These are phyloP conservation scores for Brachypodius melanocephalos DNA, from an alignment of 2,113 vertebrate species.

Conservation along the genomic window DNA sequence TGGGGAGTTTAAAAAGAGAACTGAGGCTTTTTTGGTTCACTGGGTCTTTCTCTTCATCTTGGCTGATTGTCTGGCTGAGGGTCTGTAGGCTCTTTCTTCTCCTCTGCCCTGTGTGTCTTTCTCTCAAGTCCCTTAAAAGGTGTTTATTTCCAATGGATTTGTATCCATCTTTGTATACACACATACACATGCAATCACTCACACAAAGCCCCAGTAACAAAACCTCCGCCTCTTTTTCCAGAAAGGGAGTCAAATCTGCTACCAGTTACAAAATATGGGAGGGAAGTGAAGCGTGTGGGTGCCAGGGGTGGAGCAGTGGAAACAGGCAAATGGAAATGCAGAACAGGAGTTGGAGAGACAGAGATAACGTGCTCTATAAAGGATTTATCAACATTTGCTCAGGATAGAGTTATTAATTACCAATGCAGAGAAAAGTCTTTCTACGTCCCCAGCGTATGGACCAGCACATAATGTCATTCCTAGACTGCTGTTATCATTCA, in stretches of 20 bases:
- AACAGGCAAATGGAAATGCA: slow-evolving; percentile 51
- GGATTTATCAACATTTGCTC: slow-evolving; percentile 63
- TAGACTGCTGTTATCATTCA: slow-evolving; percentile 1
- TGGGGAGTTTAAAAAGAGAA: slow-evolving; percentile 21
- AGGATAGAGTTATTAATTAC: slow-evolving; percentile 60
- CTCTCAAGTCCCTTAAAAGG: slow-evolving; percentile 40
- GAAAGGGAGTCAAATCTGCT: slow-evolving; percentile 23
- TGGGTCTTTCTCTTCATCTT: slow-evolving; percentile 31
- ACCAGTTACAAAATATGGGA: slow-evolving; percentile 23
- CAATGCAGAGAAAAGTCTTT: slow-evolving; percentile 49
- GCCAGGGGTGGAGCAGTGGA: slow-evolving; percentile 27
- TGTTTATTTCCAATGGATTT: slow-evolving; percentile 55
- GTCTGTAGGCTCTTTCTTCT: slow-evolving; percentile 54
- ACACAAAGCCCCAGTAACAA: slow-evolving; percentile 44
- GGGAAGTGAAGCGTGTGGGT: slow-evolving; percentile 38
- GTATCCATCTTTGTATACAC: slow-evolving; percentile 18
- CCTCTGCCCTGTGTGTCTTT: not conserved
- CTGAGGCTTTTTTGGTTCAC: slow-evolving; percentile 37
- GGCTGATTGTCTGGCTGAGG: slow-evolving; percentile 42
- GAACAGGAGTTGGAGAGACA: slow-evolving; percentile 44
- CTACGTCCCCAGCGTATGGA: slow-evolving; percentile 31
- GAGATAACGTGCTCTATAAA: slow-evolving; percentile 12
- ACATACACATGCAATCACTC: slow-evolving; percentile 20
- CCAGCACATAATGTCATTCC: slow-evolving; percentile 41
- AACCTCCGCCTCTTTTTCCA: slow-evolving; percentile 20